Conservation (phyloP, 2,113 vertebrate species). For the Orthochromis indermauri region DNA sequence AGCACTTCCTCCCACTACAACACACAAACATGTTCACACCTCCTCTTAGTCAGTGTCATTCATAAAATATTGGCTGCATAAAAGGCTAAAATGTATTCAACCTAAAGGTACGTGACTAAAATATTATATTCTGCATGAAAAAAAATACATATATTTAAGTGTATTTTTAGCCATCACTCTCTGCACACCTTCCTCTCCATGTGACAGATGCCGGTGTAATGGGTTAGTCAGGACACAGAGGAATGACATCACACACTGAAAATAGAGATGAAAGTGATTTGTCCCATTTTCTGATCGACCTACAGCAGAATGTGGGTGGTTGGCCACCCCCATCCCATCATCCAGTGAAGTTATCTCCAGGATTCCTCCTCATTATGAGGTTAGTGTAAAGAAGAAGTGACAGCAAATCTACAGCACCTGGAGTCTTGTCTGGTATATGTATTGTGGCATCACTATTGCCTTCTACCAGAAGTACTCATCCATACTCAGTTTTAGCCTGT, state of each 20-base stretch:
- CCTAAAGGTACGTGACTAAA: neutral
- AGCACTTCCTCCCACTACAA: neutral
- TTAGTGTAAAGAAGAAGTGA: conserved; percentile 8
- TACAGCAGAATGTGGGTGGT: neutral
- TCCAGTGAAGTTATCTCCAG: conserved; percentile 12
- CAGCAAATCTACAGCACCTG: neutral
- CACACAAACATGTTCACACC: conserved; percentile 2
- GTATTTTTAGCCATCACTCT: neutral
- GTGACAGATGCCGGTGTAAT: conserved; percentile 54
- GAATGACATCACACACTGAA: conserved; percentile 58
- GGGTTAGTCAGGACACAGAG: conserved; percentile 47
- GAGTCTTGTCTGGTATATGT: neutral
- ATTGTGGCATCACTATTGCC: neutral
- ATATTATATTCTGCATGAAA: neutral
- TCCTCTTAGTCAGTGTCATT: conserved; percentile 47
- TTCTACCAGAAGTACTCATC: neutral
- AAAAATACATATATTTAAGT: neutral
- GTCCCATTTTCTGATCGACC: conserved; percentile 45
- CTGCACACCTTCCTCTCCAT: conserved; percentile 19
- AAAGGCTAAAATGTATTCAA: neutral
- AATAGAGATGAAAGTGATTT: conserved; percentile 51
- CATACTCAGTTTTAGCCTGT: neutral
- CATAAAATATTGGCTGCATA: conserved; percentile 32
- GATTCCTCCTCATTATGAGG: conserved; percentile 13
- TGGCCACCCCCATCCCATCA: neutral